phyloP scores from a whole-genome alignment of 2,113 vertebrate species.

The Arenaria interpres region DNA sequence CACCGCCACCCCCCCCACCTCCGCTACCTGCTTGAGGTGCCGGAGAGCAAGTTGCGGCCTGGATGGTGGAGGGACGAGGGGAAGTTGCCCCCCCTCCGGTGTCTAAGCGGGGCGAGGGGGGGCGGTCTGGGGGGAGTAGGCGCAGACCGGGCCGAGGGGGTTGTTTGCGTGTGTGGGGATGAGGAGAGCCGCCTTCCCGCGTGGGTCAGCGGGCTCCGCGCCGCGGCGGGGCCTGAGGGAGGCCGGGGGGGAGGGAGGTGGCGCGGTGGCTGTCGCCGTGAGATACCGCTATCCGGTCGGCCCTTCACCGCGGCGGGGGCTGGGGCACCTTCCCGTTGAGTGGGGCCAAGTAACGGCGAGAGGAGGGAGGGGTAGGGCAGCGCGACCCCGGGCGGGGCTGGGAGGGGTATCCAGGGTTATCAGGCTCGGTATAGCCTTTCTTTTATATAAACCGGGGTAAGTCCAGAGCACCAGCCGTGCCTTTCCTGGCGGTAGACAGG shows the following conservation, averaged over 20 bases:
- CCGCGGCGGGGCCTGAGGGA: not conserved
- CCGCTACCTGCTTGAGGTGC: not conserved
- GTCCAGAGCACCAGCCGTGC: not conserved
- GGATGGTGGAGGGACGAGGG: not conserved
- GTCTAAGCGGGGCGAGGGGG: not conserved
- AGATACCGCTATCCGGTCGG: not conserved
- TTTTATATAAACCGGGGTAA: accelerated
- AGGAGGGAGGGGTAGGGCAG: not conserved
- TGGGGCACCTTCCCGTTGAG: not conserved
- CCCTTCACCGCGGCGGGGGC: not conserved
- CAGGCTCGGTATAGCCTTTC: accelerated
- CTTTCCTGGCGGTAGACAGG: accelerated
- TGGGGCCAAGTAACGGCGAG: not conserved
- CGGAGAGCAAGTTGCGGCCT: not conserved
- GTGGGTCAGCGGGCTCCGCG: not conserved
- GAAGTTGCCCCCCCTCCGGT: not conserved
- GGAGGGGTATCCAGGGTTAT: too few relatives aligned
- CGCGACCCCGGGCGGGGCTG: not conserved
- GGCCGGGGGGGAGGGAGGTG: not conserved
- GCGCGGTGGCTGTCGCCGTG: not conserved
- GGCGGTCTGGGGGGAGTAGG: not conserved
- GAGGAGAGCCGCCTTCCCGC: not conserved
- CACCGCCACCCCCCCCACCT: not conserved
- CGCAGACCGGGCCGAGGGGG: not conserved
- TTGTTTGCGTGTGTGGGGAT: not conserved